Evolutionary conservation across 1,140 invertebrate species (phyloP).

Genomic region (Hyposmocoma kahamanoa): DNA sequence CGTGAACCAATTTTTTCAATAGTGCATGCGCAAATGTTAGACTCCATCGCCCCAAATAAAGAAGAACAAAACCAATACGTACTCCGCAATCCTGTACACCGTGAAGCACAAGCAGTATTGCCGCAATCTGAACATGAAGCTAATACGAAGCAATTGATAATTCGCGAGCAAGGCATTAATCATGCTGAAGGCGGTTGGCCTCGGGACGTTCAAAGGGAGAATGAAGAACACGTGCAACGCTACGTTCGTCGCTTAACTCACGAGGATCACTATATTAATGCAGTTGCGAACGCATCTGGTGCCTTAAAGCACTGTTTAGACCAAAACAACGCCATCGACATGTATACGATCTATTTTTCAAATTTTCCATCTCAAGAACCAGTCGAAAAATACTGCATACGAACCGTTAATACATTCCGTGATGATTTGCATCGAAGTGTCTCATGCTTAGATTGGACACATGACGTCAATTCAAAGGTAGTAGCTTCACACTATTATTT

Average conservation of each 20-base stretch:
- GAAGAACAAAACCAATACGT: slow-evolving; percentile 43
- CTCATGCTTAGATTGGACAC: slow-evolving; percentile 88
- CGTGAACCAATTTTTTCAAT: slow-evolving; percentile 49
- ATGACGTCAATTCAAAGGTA: slow-evolving; percentile 83
- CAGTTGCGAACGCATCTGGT: slow-evolving; percentile 32
- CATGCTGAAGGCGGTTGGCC: slow-evolving; percentile 97
- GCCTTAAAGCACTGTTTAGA: slow-evolving; percentile 84
- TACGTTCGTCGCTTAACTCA: slow-evolving; percentile 96
- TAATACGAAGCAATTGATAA: slow-evolving; percentile 63
- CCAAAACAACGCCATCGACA: slow-evolving; percentile 93
- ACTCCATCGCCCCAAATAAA: slow-evolving; percentile 45
- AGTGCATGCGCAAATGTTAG: slow-evolving; percentile 44
- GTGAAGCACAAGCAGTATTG: slow-evolving; percentile 41
- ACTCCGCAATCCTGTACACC: slow-evolving; percentile 54
- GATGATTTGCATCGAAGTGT: slow-evolving; percentile 76
- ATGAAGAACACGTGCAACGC: slow-evolving; percentile 87
- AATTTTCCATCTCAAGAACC: slow-evolving; percentile 73
- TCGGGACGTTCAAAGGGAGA: slow-evolving; percentile 89
- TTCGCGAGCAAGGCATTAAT: slow-evolving; percentile 79
- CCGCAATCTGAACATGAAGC: slow-evolving; percentile 49
- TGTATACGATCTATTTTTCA: slow-evolving; percentile 90
- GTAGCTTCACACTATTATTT: slow-evolving; percentile 80
- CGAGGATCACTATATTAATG: slow-evolving; percentile 84
- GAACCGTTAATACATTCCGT: slow-evolving; percentile 81
- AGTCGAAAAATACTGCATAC: slow-evolving; percentile 76